Base-by-base conservation (phyloP, 2,113 vertebrate genomes). In the Anarrhichthys ocellatus region DNA sequence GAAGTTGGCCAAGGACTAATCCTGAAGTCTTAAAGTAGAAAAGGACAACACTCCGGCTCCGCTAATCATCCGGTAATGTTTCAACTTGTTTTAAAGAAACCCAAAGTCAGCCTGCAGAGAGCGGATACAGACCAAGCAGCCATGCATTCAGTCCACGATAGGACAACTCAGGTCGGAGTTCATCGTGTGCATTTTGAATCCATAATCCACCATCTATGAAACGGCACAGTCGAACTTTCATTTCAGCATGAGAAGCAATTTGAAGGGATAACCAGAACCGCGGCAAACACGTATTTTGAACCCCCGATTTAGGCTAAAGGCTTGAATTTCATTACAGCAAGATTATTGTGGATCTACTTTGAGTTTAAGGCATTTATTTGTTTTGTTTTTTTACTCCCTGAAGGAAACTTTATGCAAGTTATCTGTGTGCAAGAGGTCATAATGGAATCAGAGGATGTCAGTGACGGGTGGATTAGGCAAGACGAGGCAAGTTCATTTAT, bases 261-360 rank as follows among this genome's bases (percentile, higher is more conserved):
- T 78, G 54, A 88, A 79, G n/a, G 75, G 76, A 86, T 91, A 86
- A 79, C 38, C 69, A 77, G 78, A 29, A 75, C 67, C 38, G 61
- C 85, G 44, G 78, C 42, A 62, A 82, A 88, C 79, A 80, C 83
- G 38, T 81, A 50, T 61, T 56, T 56, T 65, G 73, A 88, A 81
- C 24, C 72, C 50, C 73, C 1, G n/a, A 81, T 65, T 84, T 67
- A 7, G 44, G 65, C 84, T 81, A 9, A 73, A 79, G 74, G 67
- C 81, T 80, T 32, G 34, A 67, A 76, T 84, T 87, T 88, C 73
- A 86, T 90, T 83, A 86, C 70, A 82, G 81, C 29, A 6, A 89
- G 87, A 87, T 89, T 87, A 87, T 80, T 73, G 72, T 76, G 87
- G 82, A 76, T 89, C 78, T 54, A 11, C 27, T 50, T 48, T 46